phyloP scores from a whole-genome alignment of 1,140 invertebrate species.

The Lepidurus couesii region DNA sequence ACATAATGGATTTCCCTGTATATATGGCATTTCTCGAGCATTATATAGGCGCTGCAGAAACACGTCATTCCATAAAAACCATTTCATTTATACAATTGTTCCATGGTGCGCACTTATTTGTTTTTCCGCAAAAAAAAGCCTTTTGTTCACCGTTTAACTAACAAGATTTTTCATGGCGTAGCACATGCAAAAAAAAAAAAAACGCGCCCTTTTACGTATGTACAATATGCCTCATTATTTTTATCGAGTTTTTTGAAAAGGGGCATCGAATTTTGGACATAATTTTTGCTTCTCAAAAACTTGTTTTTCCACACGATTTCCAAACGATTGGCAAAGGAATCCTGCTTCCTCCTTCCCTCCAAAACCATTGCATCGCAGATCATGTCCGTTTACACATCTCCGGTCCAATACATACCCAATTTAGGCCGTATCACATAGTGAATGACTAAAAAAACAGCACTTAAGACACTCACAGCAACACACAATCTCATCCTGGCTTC shows the following conservation, averaged over 20 bases:
- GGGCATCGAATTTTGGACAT: background rate
- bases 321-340: background rate
- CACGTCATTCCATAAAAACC: background rate
- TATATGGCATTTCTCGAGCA: constrained; percentile 11
- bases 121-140: background rate
- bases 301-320: background rate
- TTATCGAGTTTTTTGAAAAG: background rate
- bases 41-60: constrained; percentile 3
- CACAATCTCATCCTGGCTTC: background rate
- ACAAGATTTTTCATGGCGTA: background rate
- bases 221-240: background rate
- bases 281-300: background rate
- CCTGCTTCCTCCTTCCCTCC: background rate
- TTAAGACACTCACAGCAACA: background rate
- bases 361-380: background rate
- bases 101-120: constrained; percentile 7
- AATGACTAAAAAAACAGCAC: constrained; percentile 19
- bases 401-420: background rate
- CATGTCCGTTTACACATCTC: background rate
- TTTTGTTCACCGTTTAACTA: background rate
- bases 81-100: constrained; percentile 9
- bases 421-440: constrained; percentile 14
- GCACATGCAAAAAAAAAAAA: background rate
- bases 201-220: background rate
- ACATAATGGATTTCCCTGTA: constrained; percentile 19